phyloP scores from a whole-genome alignment of 2,113 vertebrate genomes.

The Vulpes lagopus region DNA sequence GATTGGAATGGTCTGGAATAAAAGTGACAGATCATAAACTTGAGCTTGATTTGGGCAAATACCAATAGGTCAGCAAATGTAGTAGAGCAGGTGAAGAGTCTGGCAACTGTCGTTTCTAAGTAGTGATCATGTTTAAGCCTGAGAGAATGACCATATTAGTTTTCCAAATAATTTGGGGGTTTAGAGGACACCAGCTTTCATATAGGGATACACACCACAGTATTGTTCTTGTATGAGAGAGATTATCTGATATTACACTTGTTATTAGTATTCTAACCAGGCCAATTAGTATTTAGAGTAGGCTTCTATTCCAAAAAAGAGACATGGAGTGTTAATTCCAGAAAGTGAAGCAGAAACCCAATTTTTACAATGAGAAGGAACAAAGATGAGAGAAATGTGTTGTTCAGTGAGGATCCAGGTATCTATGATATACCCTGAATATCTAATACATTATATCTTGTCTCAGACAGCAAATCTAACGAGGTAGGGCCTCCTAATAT shows the following conservation, averaged over 20 bases:
- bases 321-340: not conserved
- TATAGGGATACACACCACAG: not conserved
- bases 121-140: not conserved
- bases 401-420: not conserved
- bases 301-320: not conserved
- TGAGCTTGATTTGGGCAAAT: not conserved
- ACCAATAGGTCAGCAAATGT: not conserved
- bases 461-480: not conserved
- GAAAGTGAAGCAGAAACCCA: not conserved
- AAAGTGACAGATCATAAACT: not conserved
- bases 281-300: not conserved
- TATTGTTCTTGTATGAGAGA: not conserved
- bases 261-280: not conserved
- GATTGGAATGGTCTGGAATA: not conserved
- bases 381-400: not conserved
- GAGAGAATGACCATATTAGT: not conserved
- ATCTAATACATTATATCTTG: not conserved
- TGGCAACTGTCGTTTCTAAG: not conserved
- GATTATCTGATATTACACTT: not conserved
- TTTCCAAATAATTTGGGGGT: not conserved
- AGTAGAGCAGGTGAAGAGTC: not conserved
- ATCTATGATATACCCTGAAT: not conserved
- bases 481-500: not conserved
- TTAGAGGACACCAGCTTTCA: not conserved
- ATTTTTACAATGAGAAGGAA: not conserved